Evolutionary conservation across 1,140 invertebrate genomes (phyloP), one percentile per base, ranked within the genome.

Genomic region (Drosophila saltans): DNA sequence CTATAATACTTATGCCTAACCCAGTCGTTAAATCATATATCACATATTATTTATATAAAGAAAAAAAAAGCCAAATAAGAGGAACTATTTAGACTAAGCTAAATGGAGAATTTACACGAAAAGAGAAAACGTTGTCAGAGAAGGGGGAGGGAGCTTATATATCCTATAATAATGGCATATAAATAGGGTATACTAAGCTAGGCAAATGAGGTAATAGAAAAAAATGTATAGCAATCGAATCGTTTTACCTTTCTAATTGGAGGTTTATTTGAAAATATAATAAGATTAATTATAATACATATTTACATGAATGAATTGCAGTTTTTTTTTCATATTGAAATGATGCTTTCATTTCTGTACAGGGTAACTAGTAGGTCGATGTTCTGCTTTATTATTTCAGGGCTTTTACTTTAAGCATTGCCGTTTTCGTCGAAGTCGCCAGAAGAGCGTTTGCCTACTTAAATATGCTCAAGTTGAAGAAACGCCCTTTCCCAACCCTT

Each of bases 381-480:
- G 2, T 9, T 1, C n/a, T 8, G 0, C 8, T 16, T n/a, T 4
- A 26, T 16, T 6, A 9, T 52, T 52, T 2, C 45, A 26, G 8
- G 8, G 45, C 24, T 52, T 26, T 52, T 52, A 52, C 45, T 52
- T 52, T 52, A 52, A 52, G 45, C 26, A 52, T 52, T 21, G 45
- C 26, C 3, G 8, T 52, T n/a, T 1, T 43, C 45, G 21, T 52
- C n/a, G 9, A 2, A n/a, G 33, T 52, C 3, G 8, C 26, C 41
- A 4, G 1, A 3, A 16, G 45, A 52, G 24, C 45, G 21, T 59
- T 39, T 39, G 33, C 57, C 57, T 78, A 30, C 62, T 56, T 60
- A 61, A 78, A 70, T 75, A 66, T 75, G 59, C 43, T 63, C 24
- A 21, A 52, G 45, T 24, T 2, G 21, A 52, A 52, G 45, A 4